These are phyloP conservation scores for Argynnis bischoffii DNA, from an alignment of 2,888 invertebrate genomes.

Conservation along the genomic window DNA sequence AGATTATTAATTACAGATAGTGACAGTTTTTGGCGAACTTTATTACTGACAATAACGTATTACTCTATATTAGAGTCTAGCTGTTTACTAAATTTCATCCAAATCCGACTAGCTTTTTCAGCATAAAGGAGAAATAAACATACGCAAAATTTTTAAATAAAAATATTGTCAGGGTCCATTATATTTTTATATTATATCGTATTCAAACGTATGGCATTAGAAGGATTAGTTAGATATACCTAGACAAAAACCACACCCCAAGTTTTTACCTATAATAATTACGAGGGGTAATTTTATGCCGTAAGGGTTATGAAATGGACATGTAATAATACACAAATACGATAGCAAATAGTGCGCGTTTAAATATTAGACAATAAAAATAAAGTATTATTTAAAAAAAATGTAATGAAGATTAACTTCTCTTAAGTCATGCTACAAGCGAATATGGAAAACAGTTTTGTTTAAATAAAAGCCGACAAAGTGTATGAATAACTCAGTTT, in stretches of 20 bases:
- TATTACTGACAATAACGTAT: too few relatives aligned
- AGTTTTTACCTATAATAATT: slow-evolving; percentile 58
- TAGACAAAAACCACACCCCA: slow-evolving; percentile 62
- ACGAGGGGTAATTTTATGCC: slow-evolving; percentile 65
- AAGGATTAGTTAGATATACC: slow-evolving; percentile 53
- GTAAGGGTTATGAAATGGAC: slow-evolving; percentile 57
- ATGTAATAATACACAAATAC: slow-evolving; percentile 51
- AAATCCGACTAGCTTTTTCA: too few relatives aligned
- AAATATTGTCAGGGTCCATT: too few relatives aligned
- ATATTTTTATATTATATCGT: not conserved
- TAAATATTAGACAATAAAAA: not conserved
- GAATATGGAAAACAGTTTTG: slow-evolving; percentile 23
- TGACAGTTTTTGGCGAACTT: too few relatives aligned
- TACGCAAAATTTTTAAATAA: too few relatives aligned
- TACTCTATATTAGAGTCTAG: too few relatives aligned
- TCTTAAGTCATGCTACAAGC: not conserved
- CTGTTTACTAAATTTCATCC: too few relatives aligned
- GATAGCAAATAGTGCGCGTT: not conserved
- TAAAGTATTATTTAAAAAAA: not conserved
- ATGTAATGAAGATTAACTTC: not conserved
- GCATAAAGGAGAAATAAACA: too few relatives aligned
- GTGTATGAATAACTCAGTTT: slow-evolving; percentile 57
- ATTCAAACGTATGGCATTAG: slow-evolving; percentile 27
- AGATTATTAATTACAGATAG: too few relatives aligned
- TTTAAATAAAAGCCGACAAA: slow-evolving; percentile 33